A percentile compares a stretch with the other conserved stretches of the same genome.
phyloP scores from a whole-genome alignment of 2,888 invertebrate species.

The Apodemia duryi region DNA sequence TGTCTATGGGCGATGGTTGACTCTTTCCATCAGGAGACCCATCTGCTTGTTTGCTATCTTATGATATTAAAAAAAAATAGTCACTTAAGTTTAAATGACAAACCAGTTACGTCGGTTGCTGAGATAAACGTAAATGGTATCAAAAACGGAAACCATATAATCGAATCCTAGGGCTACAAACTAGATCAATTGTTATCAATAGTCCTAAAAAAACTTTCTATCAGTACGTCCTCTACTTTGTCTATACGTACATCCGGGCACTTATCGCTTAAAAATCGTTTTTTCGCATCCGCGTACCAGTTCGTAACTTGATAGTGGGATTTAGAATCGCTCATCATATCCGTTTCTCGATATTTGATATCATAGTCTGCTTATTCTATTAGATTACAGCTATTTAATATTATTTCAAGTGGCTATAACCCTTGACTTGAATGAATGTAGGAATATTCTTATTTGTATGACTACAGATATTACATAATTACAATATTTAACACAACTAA shows the following conservation, averaged over 20 bases:
- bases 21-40: no score
- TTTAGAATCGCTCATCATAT: conserved; percentile 43
- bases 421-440: no score
- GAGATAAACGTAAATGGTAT: background rate
- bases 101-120: no score
- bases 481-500: no score
- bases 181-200: background rate
- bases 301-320: conserved; percentile 6
- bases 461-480: no score
- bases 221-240: conserved; percentile 19
- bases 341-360: conserved; percentile 41
- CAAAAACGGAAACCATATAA: background rate
- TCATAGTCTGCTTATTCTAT: conserved; percentile 14
- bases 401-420: no score
- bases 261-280: conserved; percentile 42
- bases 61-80: no score
- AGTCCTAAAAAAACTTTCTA: background rate
- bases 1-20: no score
- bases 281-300: conserved; percentile 47
- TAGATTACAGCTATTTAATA: background rate
- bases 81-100: no score
- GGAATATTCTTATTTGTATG: no score
- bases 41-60: no score
- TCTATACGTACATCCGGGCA: conserved; percentile 38
- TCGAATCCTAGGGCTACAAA: background rate